Base-by-base conservation (phyloP, 2,113 vertebrate genomes). In the Carlito syrichta region DNA sequence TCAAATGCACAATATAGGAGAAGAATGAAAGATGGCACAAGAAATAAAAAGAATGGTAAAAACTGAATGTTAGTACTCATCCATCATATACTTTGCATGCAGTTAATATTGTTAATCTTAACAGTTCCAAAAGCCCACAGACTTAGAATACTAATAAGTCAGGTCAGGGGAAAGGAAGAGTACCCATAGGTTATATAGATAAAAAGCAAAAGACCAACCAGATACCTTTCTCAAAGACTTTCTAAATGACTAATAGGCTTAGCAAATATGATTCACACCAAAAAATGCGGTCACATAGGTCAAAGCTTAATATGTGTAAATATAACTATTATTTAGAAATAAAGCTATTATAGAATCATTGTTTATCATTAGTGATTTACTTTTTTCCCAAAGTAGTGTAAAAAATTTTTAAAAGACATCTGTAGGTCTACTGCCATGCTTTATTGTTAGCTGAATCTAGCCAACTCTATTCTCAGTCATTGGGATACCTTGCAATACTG, bases 61-160 rank as follows among this genome's bases (percentile, higher is more conserved):
- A 99, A 99, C 95, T 86, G 95, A 96, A 98, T 98, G 98, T 99
- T 99, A 99, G 99, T 98, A 98, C 96, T 98, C 98, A 98, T 97
- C 98, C 98, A 97, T 93, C 97, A 98, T 83, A 97, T 93, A 98
- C 95, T 92, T 76, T 68, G 98, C 98, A 99, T 89, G 98, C 98
- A 99, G 98, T 99, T 98, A 98, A 98, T 78, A 98, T 76, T 82
- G 84, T 96, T 97, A 96, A 97, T 94, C 38, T 94, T 89, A 98
- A 96, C 50, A 95, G 90, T 96, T 96, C 43, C 54, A 90, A 84
- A 96, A 97, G 76, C 83, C 92, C 0, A 97, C 87, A 77, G 96
- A 58, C 88, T 95, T 66, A 96, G 45, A 96, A 78, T 0, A 62
- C 96, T 76, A 96, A 63, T 52, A 27, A 78, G 66, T 79, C 69